Evolutionary conservation across 2,113 vertebrate species (phyloP).

Genomic region (Heloderma charlesbogerti): DNA sequence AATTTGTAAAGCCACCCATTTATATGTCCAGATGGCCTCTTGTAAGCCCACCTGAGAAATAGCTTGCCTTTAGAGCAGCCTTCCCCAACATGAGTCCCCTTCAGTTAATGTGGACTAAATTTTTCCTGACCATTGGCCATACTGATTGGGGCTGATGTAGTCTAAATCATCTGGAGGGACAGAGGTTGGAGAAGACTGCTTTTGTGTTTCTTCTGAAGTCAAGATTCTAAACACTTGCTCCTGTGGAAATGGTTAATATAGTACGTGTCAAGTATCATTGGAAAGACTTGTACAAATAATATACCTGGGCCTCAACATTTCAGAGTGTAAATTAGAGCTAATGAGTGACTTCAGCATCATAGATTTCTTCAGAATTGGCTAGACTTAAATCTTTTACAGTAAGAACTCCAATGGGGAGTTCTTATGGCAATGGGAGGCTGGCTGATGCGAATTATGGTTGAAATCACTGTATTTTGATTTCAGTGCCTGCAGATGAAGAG

Average conservation of each 20-base stretch:
- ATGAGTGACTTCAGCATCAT: background rate
- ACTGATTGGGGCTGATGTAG: background rate
- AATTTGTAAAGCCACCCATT: background rate
- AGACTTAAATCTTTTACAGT: background rate
- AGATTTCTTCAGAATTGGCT: background rate
- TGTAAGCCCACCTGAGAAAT: background rate
- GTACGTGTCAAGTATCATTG: background rate
- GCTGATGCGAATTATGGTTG: background rate
- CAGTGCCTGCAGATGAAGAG: constrained; percentile 93
- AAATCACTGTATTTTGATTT: constrained; percentile 30
- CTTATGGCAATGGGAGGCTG: background rate
- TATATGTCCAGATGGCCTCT: background rate
- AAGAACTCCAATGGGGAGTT: background rate
- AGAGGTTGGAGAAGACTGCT: background rate
- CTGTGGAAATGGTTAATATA: background rate
- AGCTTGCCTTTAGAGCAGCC: background rate
- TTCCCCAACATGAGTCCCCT: background rate
- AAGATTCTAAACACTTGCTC: background rate
- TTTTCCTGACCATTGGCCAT: background rate
- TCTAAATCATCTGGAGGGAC: background rate
- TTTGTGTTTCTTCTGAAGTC: background rate
- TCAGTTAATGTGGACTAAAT: background rate
- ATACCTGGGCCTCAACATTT: background rate
- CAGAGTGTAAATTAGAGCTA: background rate
- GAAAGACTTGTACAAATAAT: background rate